Evolutionary conservation across 2,797 vertebrate genomes (phyloP).

Genomic region (Megalops cyprinoides): DNA sequence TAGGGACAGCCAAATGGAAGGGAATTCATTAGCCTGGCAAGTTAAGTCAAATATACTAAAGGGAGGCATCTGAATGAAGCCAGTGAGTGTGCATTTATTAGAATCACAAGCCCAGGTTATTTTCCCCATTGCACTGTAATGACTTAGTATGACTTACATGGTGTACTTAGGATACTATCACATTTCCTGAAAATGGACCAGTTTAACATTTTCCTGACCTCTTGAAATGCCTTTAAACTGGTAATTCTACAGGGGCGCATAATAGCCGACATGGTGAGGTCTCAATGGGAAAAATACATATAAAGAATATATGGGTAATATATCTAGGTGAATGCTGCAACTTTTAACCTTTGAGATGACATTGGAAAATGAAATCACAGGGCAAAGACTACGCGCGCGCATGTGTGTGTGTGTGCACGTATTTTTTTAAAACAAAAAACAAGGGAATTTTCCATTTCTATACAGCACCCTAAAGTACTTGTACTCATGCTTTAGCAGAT

Average conservation of each 20-base stretch:
- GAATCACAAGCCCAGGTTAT: neutral
- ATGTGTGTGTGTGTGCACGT: neutral
- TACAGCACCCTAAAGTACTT: neutral
- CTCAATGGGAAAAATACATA: conserved; percentile 35
- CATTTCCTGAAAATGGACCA: conserved; percentile 46
- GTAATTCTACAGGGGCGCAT: conserved; percentile 30
- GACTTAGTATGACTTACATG: conserved; percentile 23
- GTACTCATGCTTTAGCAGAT: conserved; percentile 8
- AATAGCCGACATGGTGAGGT: conserved; percentile 32
- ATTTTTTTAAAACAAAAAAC: neutral
- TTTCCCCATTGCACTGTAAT: conserved; percentile 18
- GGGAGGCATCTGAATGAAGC: conserved; percentile 17
- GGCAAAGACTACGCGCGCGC: too few relatives aligned
- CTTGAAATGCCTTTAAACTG: conserved; percentile 32
- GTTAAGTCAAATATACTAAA: conserved; percentile 17
- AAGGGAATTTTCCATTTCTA: conserved; percentile 17
- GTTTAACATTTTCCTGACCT: conserved; percentile 46
- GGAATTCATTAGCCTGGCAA: conserved; percentile 14
- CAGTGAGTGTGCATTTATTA: neutral
- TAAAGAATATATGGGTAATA: neutral
- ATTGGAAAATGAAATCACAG: neutral
- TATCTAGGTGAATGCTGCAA: neutral
- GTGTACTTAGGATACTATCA: conserved; percentile 34
- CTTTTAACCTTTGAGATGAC: neutral
- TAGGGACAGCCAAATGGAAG: neutral